Evolutionary conservation across 2,797 vertebrate genomes (phyloP).

Genomic region (Acanthornis magna): DNA sequence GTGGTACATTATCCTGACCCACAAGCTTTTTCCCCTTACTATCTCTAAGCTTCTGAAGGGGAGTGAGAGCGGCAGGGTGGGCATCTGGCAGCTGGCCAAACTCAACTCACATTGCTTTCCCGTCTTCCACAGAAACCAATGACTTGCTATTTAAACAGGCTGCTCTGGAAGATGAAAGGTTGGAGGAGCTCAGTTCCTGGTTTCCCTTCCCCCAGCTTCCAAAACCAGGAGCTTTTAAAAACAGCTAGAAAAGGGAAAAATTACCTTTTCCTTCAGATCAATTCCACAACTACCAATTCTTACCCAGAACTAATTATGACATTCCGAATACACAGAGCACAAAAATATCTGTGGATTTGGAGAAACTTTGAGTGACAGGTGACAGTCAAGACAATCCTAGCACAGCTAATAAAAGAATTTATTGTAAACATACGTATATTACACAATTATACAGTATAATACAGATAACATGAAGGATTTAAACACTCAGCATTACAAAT

Average conservation of each 20-base stretch:
- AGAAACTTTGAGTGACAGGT: neutral
- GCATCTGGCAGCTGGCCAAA: fast-evolving
- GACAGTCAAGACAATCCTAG: conserved; percentile 7
- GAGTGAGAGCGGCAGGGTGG: fast-evolving
- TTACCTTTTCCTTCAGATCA: neutral
- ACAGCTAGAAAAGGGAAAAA: neutral
- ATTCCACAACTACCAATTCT: neutral
- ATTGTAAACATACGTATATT: conserved; percentile 74
- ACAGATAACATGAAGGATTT: conserved; percentile 66
- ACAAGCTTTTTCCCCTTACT: neutral
- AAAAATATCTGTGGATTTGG: neutral
- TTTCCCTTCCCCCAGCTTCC: neutral
- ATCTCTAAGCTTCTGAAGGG: neutral
- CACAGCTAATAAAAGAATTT: conserved; percentile 74
- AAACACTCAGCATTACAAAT: conserved; percentile 50
- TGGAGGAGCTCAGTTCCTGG: neutral
- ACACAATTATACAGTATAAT: conserved; percentile 74
- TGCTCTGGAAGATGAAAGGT: neutral
- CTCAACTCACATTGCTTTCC: neutral
- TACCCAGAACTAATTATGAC: neutral
- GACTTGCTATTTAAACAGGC: neutral
- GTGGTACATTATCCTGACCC: neutral
- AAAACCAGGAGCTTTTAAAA: neutral
- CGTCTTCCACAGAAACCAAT: neutral
- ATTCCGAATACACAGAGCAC: neutral